These are phyloP conservation scores for Augochlora pura DNA, from an alignment of 1,140 invertebrate genomes.

Conservation along the genomic window DNA sequence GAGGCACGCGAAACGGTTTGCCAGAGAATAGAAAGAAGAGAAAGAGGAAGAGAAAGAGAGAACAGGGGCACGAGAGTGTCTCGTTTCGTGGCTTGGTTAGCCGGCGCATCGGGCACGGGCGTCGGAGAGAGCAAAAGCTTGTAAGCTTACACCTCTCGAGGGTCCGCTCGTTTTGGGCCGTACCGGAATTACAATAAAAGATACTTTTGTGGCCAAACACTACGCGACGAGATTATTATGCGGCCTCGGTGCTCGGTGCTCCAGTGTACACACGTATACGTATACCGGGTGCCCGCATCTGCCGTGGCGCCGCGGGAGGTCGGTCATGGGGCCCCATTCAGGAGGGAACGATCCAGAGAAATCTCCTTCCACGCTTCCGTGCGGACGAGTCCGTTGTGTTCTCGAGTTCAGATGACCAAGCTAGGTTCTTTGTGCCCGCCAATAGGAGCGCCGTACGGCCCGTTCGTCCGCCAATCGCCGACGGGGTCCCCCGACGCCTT, in stretches of 20 bases:
- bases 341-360: slow-evolving; percentile 59
- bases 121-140: slow-evolving; percentile 40
- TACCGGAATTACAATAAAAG: slow-evolving; percentile 69
- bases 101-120: not conserved
- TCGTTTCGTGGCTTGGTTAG: not conserved
- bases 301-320: slow-evolving; percentile 74
- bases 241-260: slow-evolving; percentile 30
- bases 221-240: slow-evolving; percentile 65
- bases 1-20: slow-evolving; percentile 2
- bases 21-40: not conserved
- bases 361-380: slow-evolving; percentile 62
- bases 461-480: slow-evolving; percentile 42
- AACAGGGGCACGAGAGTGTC: not conserved
- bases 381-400: slow-evolving; percentile 53
- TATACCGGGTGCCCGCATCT: slow-evolving; percentile 75
- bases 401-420: slow-evolving; percentile 32
- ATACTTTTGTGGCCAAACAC: slow-evolving; percentile 79
- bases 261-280: slow-evolving; percentile 39
- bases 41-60: not conserved
- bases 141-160: slow-evolving; percentile 70
- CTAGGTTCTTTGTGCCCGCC: slow-evolving; percentile 25
- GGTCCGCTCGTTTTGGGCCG: slow-evolving; percentile 45
- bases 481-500: slow-evolving; percentile 35
- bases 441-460: slow-evolving; percentile 37
- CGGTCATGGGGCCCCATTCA: slow-evolving; percentile 56